These are phyloP conservation scores for Apaloderma vittatum DNA, from an alignment of 2,113 vertebrate genomes.

Conservation along the genomic window DNA sequence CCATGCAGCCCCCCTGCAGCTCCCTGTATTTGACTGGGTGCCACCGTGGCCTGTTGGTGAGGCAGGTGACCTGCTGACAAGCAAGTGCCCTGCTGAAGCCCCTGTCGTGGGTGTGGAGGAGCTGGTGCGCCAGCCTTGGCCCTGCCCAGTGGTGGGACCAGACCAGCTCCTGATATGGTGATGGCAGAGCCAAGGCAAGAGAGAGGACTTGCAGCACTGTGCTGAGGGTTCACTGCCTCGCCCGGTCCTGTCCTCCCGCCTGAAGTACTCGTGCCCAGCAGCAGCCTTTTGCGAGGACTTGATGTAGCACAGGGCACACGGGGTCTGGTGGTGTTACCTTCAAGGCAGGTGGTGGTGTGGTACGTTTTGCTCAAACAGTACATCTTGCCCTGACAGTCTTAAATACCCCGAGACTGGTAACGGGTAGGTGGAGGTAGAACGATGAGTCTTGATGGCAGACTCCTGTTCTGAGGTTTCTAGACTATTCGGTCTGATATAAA, in stretches of 20 bases:
- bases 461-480: not conserved
- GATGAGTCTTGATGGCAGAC: not conserved
- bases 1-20: rapidly evolving
- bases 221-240: not conserved
- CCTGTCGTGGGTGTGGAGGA: rapidly evolving
- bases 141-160: rapidly evolving
- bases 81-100: not conserved
- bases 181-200: not conserved
- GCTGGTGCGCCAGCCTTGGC: not conserved
- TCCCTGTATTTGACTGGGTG: not conserved
- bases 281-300: not conserved
- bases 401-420: not conserved
- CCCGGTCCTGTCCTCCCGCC: rapidly evolving
- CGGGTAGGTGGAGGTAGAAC: not conserved
- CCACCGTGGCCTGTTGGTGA: not conserved
- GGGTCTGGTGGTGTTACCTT: not conserved
- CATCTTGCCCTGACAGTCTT: not conserved
- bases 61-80: no score
- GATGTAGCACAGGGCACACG: rapidly evolving
- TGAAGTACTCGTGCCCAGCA: not conserved
- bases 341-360: not conserved
- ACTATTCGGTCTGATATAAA: rapidly evolving
- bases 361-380: not conserved
- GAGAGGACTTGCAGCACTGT: rapidly evolving
- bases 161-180: not conserved